Conservation (phyloP, 1,140 invertebrate genomes). For the Melanaphis sacchari region DNA sequence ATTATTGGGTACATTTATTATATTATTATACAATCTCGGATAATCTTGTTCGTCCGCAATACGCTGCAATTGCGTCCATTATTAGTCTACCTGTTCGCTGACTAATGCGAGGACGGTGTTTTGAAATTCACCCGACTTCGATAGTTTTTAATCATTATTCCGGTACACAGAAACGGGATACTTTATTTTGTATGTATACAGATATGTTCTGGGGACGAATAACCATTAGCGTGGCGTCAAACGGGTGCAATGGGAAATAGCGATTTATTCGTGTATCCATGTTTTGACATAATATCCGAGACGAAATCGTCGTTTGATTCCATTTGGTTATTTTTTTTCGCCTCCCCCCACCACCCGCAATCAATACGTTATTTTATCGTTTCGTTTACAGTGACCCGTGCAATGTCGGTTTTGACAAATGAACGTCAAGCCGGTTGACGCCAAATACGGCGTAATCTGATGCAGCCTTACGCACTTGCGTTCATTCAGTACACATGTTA, state of each 20-base stretch:
- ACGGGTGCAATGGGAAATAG: constrained; percentile 24
- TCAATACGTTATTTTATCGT: neutral
- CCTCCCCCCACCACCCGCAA: neutral
- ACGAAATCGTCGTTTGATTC: constrained; percentile 38
- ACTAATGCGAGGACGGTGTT: neutral
- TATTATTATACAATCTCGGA: neutral
- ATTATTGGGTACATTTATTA: neutral
- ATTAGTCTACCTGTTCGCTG: neutral
- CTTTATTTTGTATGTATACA: constrained; percentile 23
- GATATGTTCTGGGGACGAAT: constrained; percentile 4
- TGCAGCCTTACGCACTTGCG: constrained; percentile 17
- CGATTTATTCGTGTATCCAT: constrained; percentile 8
- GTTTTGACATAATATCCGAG: constrained; percentile 53
- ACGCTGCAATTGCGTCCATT: neutral
- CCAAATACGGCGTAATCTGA: constrained; percentile 56
- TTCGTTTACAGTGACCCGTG: neutral
- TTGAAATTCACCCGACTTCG: constrained; percentile 13
- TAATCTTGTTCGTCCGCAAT: neutral
- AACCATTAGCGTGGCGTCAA: constrained; percentile 55
- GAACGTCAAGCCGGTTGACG: constrained; percentile 15
- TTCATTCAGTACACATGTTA: neutral
- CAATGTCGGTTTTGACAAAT: constrained; percentile 55
- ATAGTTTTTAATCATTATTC: neutral
- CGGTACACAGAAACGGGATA: constrained; percentile 22
- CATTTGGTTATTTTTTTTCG: neutral